phyloP scores from a whole-genome alignment of 2,797 vertebrate genomes.

The Hippocampus kuda region DNA sequence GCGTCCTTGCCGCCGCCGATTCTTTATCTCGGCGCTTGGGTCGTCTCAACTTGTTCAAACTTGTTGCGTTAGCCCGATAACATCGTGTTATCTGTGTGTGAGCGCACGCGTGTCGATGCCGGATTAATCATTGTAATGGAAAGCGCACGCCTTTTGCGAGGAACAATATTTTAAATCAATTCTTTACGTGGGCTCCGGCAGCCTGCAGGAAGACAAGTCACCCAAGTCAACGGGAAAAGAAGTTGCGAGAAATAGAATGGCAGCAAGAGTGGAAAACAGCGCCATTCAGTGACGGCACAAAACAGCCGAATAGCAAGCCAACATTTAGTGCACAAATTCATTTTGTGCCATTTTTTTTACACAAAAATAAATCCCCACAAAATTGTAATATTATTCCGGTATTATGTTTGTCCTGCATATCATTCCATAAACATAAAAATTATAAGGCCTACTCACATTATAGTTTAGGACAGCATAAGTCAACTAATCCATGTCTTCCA shows the following conservation, averaged over 20 bases:
- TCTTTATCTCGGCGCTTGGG: slow-evolving; percentile 48
- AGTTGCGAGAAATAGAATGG: slow-evolving; percentile 37
- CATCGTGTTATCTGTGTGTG: neutral
- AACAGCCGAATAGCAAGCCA: too few species aligned
- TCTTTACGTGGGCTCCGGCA: slow-evolving; percentile 39
- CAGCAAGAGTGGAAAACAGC: slow-evolving; percentile 16
- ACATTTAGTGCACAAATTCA: too few species aligned
- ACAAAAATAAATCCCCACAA: too few species aligned
- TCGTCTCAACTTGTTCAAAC: slow-evolving; percentile 37
- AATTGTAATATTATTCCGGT: too few species aligned
- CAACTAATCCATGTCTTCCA: too few species aligned
- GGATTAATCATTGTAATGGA: slow-evolving; percentile 40
- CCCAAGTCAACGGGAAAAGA: slow-evolving; percentile 37
- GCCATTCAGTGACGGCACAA: too few species aligned
- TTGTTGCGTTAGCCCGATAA: neutral
- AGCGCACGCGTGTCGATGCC: slow-evolving; percentile 3
- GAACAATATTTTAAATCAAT: slow-evolving; percentile 49
- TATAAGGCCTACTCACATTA: too few species aligned
- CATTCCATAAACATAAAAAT: too few species aligned
- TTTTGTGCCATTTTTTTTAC: too few species aligned
- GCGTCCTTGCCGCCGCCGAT: slow-evolving; percentile 42
- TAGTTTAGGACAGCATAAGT: too few species aligned
- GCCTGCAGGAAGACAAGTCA: slow-evolving; percentile 40
- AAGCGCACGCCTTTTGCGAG: slow-evolving; percentile 43
- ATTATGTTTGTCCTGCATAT: too few species aligned